Evolutionary conservation across 2,113 vertebrate genomes (phyloP).

Genomic region (Lontra canadensis): DNA sequence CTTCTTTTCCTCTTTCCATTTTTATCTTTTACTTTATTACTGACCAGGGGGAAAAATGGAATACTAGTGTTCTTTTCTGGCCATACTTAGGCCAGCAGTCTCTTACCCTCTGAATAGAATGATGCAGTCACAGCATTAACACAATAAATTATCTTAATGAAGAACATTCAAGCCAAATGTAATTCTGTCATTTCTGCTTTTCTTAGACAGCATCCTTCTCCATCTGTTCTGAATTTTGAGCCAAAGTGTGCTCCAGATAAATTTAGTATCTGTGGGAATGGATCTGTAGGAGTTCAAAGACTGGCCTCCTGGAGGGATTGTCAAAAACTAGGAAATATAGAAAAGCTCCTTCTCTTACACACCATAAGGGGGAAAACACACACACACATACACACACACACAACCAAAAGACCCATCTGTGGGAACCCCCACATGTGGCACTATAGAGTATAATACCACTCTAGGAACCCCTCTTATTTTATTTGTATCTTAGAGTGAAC

Average conservation of each 20-base stretch:
- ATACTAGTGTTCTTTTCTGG: background rate
- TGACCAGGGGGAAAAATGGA: background rate
- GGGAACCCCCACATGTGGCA: background rate
- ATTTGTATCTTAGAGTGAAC: background rate
- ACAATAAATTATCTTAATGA: conserved; percentile 49
- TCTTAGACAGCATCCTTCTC: conserved; percentile 61
- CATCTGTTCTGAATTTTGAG: conserved; percentile 63
- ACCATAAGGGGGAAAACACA: too few species aligned
- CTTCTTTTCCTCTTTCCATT: background rate
- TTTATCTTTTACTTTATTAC: background rate
- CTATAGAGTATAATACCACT: background rate
- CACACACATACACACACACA: background rate
- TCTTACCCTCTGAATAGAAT: background rate
- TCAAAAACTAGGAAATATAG: background rate
- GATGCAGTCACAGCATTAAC: background rate
- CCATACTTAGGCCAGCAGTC: background rate
- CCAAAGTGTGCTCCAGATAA: conserved; percentile 50
- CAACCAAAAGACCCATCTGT: background rate
- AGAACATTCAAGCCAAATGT: conserved; percentile 17
- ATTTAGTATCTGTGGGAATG: conserved; percentile 57
- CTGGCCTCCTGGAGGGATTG: background rate
- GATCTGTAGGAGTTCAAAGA: conserved; percentile 52
- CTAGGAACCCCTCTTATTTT: background rate
- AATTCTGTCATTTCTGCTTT: conserved; percentile 51
- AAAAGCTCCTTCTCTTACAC: background rate